Conservation (phyloP, 2,113 vertebrate species). For the Gallinago paraguaiae region DNA sequence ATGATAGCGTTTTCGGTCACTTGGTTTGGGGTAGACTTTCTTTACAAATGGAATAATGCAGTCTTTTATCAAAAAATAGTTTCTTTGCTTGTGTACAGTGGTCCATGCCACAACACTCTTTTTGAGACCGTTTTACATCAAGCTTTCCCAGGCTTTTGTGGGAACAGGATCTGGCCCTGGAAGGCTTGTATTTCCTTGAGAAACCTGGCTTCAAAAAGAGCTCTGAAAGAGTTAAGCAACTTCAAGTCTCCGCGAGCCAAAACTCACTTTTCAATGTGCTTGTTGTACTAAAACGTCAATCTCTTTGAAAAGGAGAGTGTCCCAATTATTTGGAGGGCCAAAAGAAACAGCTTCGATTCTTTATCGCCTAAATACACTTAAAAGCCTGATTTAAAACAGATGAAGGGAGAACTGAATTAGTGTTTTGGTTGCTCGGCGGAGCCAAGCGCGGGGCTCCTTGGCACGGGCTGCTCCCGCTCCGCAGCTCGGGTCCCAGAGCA, state of each 20-base stretch:
- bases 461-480: not conserved
- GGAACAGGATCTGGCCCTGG: not conserved
- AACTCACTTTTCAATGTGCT: constrained; percentile 62
- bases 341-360: constrained; percentile 74
- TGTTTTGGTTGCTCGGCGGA: constrained; percentile 17
- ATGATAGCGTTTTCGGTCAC: not conserved
- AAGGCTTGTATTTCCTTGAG: constrained; percentile 22
- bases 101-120: not conserved
- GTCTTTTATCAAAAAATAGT: not conserved
- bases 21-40: not conserved
- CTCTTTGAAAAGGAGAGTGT: constrained; percentile 67
- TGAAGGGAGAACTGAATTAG: constrained; percentile 55
- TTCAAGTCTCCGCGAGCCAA: constrained; percentile 19
- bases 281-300: constrained; percentile 63
- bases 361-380: constrained; percentile 73
- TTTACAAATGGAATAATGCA: not conserved
- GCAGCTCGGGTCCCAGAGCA: not conserved
- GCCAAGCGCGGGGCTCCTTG: not conserved
- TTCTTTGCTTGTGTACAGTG: not conserved
- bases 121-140: not conserved
- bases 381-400: constrained; percentile 72
- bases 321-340: constrained; percentile 71
- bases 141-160: not conserved
- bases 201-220: constrained; percentile 19
- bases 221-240: constrained; percentile 52